Evolutionary conservation across 1,140 invertebrate species (phyloP).

Genomic region (Leptinotarsa undecemlineata): DNA sequence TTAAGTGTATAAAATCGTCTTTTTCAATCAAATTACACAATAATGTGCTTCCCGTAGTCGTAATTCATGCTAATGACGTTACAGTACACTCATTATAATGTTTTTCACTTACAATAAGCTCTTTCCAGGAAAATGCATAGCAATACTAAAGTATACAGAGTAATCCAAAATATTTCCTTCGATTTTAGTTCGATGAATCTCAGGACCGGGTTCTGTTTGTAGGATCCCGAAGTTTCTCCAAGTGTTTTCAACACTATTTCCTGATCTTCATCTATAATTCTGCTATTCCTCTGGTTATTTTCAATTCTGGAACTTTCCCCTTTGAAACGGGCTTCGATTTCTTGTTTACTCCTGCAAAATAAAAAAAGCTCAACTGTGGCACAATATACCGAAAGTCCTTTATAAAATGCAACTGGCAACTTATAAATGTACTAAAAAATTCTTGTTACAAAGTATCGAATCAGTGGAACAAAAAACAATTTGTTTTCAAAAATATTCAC

Average conservation of each 20-base stretch:
- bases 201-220: constrained; percentile 24
- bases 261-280: constrained; percentile 47
- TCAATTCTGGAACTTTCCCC: constrained; percentile 35
- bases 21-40: too few relatives aligned
- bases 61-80: too few relatives aligned
- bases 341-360: constrained; percentile 39
- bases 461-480: too few relatives aligned
- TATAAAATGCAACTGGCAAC: not conserved
- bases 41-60: too few relatives aligned
- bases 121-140: constrained; percentile 62
- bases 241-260: constrained; percentile 32
- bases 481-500: too few relatives aligned
- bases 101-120: constrained; percentile 59
- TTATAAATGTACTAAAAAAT: too few relatives aligned
- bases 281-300: constrained; percentile 26
- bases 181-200: constrained; percentile 57
- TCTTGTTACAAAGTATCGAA: too few relatives aligned
- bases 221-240: constrained; percentile 32
- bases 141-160: constrained; percentile 60
- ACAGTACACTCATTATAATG: too few relatives aligned
- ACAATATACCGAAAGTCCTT: not conserved
- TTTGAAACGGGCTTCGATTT: constrained; percentile 47
- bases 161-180: constrained; percentile 61
- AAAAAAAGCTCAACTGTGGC: not conserved
- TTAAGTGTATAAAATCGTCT: too few relatives aligned